A percentile compares a stretch with the other conserved stretches of the same genome.
phyloP scores from a whole-genome alignment of 2,113 vertebrate species.

The Strix aluco region DNA sequence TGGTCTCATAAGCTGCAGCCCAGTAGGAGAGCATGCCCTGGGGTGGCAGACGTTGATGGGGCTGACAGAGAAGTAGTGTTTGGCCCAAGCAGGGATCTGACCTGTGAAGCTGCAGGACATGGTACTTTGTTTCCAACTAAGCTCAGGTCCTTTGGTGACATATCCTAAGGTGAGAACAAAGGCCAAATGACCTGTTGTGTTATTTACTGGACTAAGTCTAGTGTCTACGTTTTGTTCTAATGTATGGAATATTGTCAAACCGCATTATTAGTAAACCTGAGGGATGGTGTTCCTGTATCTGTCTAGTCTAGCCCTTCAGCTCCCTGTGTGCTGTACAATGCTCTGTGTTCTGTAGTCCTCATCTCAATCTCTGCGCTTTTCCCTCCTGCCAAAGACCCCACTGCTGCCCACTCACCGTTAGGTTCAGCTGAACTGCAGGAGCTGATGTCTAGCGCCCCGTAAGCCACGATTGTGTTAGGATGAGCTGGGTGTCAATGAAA shows the following conservation, averaged over 20 bases:
- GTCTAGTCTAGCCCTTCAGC: background rate
- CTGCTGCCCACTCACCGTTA: background rate
- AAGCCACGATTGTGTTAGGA: background rate
- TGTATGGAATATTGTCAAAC: background rate
- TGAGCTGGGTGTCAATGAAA: background rate
- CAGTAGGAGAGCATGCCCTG: background rate
- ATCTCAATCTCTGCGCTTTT: background rate
- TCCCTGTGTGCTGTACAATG: rapidly evolving
- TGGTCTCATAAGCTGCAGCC: background rate
- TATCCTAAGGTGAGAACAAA: background rate
- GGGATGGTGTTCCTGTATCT: background rate
- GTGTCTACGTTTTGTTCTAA: background rate
- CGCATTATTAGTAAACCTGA: background rate
- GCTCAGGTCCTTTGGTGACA: background rate
- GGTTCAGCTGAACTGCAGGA: background rate
- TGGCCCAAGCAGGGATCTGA: background rate
- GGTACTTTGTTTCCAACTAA: background rate
- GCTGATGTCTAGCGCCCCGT: background rate
- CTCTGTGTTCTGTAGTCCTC: background rate
- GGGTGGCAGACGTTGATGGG: background rate
- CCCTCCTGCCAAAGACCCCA: background rate
- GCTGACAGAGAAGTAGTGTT: background rate
- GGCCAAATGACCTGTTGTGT: background rate
- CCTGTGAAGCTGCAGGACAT: background rate
- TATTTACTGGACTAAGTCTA: background rate